Percentiles rank a stretch among this genome's conserved stretches.
Evolutionary conservation across 2,888 invertebrate species (phyloP).

Genomic region (Andrena trimmerana): DNA sequence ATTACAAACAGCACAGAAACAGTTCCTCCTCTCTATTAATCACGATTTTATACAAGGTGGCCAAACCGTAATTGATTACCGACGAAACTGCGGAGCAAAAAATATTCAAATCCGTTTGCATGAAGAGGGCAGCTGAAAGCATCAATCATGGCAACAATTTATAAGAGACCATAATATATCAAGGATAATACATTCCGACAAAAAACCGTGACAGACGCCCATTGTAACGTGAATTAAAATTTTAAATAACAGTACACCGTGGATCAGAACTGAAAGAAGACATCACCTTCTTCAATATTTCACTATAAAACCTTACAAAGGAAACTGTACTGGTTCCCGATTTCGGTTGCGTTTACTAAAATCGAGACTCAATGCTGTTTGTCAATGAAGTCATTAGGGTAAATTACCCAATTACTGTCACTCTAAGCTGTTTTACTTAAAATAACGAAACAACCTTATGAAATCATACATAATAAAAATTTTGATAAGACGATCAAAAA

Average conservation of each 20-base stretch:
- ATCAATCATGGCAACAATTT: constrained; percentile 12
- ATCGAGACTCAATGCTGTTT: too few species aligned
- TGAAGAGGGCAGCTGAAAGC: neutral
- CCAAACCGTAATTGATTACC: neutral
- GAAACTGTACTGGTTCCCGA: too few species aligned
- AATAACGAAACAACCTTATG: too few species aligned
- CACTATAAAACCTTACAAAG: neutral
- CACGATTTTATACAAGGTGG: neutral
- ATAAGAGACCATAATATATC: neutral
- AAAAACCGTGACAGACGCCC: neutral
- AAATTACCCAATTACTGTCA: too few species aligned
- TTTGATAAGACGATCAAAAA: too few species aligned
- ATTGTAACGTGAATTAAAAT: neutral
- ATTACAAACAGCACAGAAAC: neutral
- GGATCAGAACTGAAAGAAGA: neutral
- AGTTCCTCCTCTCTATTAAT: neutral
- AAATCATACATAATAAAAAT: too few species aligned
- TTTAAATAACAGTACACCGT: neutral
- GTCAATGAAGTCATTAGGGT: too few species aligned
- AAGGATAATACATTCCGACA: constrained; percentile 1
- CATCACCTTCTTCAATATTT: neutral
- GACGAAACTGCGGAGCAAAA: neutral
- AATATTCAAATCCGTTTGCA: neutral
- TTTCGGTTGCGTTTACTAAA: too few species aligned
- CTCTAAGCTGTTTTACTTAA: too few species aligned